phyloP scores from a whole-genome alignment of 2,888 invertebrate species.

The Nasonovia ribisnigri region DNA sequence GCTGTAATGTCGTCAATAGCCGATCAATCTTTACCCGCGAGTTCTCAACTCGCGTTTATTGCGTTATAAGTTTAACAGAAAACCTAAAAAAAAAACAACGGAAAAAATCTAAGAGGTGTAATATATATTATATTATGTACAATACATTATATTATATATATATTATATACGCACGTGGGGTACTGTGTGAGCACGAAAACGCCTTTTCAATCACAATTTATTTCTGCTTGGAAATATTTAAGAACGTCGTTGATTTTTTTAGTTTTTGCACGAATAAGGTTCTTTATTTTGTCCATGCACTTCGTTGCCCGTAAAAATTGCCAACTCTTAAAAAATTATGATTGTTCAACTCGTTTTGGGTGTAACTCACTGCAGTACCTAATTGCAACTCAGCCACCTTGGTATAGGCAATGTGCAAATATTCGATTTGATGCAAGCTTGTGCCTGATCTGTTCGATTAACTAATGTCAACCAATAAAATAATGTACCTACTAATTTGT shows the following conservation, averaged over 20 bases:
- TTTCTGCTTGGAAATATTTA: neutral
- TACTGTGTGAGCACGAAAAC: neutral
- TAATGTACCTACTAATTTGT: too few species aligned
- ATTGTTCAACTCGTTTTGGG: neutral
- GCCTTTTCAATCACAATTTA: slow-evolving; percentile 49
- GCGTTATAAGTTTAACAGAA: neutral
- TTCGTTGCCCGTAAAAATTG: too few species aligned
- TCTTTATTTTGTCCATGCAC: neutral
- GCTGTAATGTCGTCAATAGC: slow-evolving; percentile 33
- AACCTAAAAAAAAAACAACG: neutral
- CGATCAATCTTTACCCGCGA: slow-evolving; percentile 44
- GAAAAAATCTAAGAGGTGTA: neutral
- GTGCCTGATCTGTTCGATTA: too few species aligned
- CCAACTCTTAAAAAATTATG: too few species aligned
- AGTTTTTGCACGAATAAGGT: neutral
- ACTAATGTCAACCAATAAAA: too few species aligned
- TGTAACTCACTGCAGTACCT: too few species aligned
- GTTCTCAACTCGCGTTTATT: neutral
- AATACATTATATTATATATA: neutral
- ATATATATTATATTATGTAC: neutral
- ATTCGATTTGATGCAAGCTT: too few species aligned
- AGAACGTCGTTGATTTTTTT: neutral
- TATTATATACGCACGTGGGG: neutral
- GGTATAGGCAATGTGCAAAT: too few species aligned
- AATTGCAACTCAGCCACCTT: too few species aligned